Conservation (phyloP, 2,888 invertebrate genomes). For the Tiphia femorata region DNA sequence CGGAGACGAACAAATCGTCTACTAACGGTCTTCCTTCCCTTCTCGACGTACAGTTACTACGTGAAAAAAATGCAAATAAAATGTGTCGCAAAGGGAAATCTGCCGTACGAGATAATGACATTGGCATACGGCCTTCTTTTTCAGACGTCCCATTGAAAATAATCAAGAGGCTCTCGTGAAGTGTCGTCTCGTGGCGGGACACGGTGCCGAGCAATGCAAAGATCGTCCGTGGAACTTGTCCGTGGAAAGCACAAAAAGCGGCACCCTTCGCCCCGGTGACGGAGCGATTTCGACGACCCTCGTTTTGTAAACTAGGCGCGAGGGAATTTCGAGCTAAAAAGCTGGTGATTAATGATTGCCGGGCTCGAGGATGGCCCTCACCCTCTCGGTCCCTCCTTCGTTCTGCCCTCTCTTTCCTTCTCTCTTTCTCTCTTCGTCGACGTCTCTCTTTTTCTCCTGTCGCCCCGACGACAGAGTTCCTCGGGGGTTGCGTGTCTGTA, state of each 20-base stretch:
- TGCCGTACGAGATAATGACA: too few species aligned
- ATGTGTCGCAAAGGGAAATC: too few species aligned
- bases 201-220: too few species aligned
- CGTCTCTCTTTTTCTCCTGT: too few species aligned
- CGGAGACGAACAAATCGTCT: too few species aligned
- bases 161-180: too few species aligned
- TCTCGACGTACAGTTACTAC: too few species aligned
- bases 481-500: conserved; percentile 49
- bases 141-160: too few species aligned
- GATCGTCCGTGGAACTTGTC: conserved; percentile 21
- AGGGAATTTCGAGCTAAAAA: conserved; percentile 67
- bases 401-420: conserved; percentile 15
- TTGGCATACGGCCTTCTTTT: too few species aligned
- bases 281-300: conserved; percentile 62
- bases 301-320: conserved; percentile 65
- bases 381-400: conserved; percentile 22
- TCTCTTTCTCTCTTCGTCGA: conserved; percentile 7
- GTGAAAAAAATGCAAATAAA: too few species aligned
- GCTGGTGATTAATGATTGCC: conserved; percentile 66
- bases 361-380: conserved; percentile 46
- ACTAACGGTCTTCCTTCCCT: too few species aligned
- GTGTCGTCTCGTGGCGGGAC: too few species aligned
- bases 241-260: conserved; percentile 44
- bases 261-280: conserved; percentile 61
- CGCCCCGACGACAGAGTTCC: conserved; percentile 35